Evolutionary conservation across 2,888 invertebrate genomes (phyloP).

Genomic region (Papilio demoleus): DNA sequence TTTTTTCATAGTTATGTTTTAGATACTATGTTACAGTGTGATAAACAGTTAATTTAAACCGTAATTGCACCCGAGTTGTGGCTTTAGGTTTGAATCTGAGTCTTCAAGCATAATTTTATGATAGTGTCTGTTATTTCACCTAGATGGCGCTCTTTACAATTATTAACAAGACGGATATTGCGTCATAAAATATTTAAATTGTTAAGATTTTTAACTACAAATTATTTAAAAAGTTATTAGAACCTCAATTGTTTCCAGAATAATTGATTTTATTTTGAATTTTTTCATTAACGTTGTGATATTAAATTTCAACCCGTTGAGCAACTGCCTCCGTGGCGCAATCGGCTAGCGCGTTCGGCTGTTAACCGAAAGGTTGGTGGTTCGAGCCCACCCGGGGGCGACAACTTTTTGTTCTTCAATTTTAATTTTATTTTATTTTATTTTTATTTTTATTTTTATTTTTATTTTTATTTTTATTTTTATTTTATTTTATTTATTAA

Average conservation of each 20-base stretch:
- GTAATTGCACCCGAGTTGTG: too few species aligned
- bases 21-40: too few species aligned
- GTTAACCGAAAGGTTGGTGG: constrained; percentile 99
- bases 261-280: neutral
- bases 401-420: constrained; percentile 71
- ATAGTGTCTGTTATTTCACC: neutral
- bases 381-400: constrained; percentile 99
- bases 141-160: constrained; percentile 12
- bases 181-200: neutral
- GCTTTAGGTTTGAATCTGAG: too few species aligned
- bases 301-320: constrained; percentile 48
- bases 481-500: too few species aligned
- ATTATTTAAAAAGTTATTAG: neutral
- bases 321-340: constrained; percentile 92
- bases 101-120: neutral
- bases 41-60: too few species aligned
- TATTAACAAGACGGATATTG: neutral
- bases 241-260: neutral
- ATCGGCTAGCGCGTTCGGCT: constrained; percentile 99
- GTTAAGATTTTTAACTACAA: neutral
- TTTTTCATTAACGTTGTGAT: constrained; percentile 15
- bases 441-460: too few species aligned
- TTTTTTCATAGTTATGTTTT: too few species aligned
- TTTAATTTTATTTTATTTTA: too few species aligned
- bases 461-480: too few species aligned